Evolutionary conservation across 2,888 invertebrate species (phyloP).

Genomic region (Ichneumon xanthorius): DNA sequence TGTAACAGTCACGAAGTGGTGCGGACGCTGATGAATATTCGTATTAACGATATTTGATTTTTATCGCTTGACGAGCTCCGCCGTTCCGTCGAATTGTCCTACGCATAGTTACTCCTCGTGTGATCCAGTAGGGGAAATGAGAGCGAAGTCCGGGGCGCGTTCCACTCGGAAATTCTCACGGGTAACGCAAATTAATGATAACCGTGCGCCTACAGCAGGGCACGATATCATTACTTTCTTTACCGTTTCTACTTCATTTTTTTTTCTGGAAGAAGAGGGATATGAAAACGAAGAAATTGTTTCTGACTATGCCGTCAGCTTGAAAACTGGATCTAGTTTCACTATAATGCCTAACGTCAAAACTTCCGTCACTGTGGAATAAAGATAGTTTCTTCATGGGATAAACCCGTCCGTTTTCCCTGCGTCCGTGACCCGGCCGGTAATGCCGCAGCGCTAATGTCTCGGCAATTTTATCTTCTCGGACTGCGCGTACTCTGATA

Average conservation of each 20-base stretch:
- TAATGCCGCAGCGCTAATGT: slow-evolving; percentile 12
- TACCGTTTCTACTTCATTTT: slow-evolving; percentile 48
- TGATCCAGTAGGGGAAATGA: background rate
- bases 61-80: slow-evolving; percentile 39
- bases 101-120: background rate
- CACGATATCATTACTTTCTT: slow-evolving; percentile 60
- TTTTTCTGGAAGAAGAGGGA: slow-evolving; percentile 9
- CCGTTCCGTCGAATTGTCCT: background rate
- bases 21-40: slow-evolving; percentile 20
- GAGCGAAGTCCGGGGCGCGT: background rate
- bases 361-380: slow-evolving; percentile 41
- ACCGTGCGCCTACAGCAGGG: slow-evolving; percentile 42
- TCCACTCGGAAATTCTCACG: slow-evolving; percentile 67
- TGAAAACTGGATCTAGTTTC: slow-evolving; percentile 4
- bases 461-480: slow-evolving; percentile 22
- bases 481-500: too few relatives aligned
- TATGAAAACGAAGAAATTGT: slow-evolving; percentile 29
- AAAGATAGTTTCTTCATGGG: slow-evolving; percentile 11
- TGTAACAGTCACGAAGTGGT: background rate
- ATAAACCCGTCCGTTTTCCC: slow-evolving; percentile 39
- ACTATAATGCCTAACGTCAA: slow-evolving; percentile 17
- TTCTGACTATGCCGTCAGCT: background rate
- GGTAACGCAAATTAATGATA: slow-evolving; percentile 68
- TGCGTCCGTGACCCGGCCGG: slow-evolving; percentile 15
- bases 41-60: slow-evolving; percentile 46